Conservation (phyloP, 2,113 vertebrate species). For the Cnemophilus loriae region DNA sequence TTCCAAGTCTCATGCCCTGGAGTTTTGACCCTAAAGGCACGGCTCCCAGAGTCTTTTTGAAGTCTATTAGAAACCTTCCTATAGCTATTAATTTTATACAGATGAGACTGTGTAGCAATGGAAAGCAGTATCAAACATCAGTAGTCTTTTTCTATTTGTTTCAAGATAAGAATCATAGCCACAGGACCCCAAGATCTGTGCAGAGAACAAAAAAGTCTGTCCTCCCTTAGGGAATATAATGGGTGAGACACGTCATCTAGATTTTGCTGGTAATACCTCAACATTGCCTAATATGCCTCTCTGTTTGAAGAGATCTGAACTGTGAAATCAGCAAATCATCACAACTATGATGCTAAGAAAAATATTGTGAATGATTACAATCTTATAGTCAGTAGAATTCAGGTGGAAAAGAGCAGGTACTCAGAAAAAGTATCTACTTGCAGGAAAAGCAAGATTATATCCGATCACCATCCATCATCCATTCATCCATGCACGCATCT, state of each 20-base stretch:
- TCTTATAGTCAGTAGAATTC: background rate
- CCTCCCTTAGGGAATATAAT: background rate
- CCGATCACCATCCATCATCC: background rate
- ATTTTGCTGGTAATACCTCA: background rate
- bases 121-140: background rate
- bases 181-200: background rate
- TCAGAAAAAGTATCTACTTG: background rate
- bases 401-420: background rate
- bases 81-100: background rate
- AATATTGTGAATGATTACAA: background rate
- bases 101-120: background rate
- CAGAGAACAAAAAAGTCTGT: background rate
- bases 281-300: background rate
- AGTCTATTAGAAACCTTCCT: background rate
- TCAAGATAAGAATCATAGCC: background rate
- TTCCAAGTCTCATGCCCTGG: background rate
- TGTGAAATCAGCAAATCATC: background rate
- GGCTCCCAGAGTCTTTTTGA: background rate
- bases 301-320: background rate
- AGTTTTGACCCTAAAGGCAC: background rate
- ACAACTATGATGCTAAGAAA: background rate
- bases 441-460: background rate
- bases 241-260: fast-evolving
- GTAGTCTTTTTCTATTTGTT: background rate
- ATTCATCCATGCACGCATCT: background rate